A percentile compares a stretch with the other conserved stretches of the same genome.
Evolutionary conservation across 1,140 invertebrate genomes (phyloP).

Genomic region (Cylas formicarius): DNA sequence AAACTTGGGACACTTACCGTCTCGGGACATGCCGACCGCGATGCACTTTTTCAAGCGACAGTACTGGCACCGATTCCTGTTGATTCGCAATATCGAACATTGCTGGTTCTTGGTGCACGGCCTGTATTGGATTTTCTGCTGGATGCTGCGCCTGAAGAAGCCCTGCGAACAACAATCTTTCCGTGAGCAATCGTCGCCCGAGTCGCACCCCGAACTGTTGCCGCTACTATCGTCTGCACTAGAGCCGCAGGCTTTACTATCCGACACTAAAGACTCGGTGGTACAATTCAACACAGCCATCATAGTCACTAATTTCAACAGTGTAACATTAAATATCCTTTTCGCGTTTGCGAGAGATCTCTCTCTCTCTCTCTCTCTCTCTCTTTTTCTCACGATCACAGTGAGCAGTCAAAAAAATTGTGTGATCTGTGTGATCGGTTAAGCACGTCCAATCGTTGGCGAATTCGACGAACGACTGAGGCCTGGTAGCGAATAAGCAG

Average conservation of each 20-base stretch:
- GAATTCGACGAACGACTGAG: slow-evolving; percentile 40
- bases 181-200: slow-evolving; percentile 40
- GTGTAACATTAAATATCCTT: slow-evolving; percentile 8
- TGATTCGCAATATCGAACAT: slow-evolving; percentile 92
- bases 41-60: slow-evolving; percentile 97
- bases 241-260: background rate
- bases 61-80: slow-evolving; percentile 95
- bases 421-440: no score
- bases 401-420: no score
- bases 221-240: slow-evolving; percentile 20
- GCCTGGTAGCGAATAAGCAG: slow-evolving; percentile 42
- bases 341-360: background rate
- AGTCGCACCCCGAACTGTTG: slow-evolving; percentile 49
- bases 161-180: slow-evolving; percentile 62
- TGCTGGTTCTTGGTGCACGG: slow-evolving; percentile 97
- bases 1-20: slow-evolving; percentile 62
- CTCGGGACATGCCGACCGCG: slow-evolving; percentile 95
- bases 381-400: no score
- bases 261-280: slow-evolving; percentile 29
- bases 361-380: no score
- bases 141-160: slow-evolving; percentile 84
- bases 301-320: slow-evolving; percentile 34
- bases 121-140: slow-evolving; percentile 96
- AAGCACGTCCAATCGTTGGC: slow-evolving; percentile 31
- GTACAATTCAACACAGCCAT: slow-evolving; percentile 40